These are phyloP conservation scores for Dipodomys ordii DNA, from an alignment of 2,113 vertebrate species.

Conservation along the genomic window DNA sequence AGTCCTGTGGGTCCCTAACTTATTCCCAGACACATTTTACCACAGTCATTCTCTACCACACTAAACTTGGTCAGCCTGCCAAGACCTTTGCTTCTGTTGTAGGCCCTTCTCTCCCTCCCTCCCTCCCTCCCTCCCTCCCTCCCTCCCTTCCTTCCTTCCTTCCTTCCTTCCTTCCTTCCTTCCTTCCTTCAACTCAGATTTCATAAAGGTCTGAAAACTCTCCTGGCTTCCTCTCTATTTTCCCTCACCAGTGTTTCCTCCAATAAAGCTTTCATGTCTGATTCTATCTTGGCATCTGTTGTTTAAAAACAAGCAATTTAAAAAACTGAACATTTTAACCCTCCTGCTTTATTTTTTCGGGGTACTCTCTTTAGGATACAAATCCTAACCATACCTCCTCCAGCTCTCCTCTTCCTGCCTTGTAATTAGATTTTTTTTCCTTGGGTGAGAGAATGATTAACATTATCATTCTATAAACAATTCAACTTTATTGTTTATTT, in stretches of 20 bases:
- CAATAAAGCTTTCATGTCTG: background rate
- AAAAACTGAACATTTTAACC: background rate
- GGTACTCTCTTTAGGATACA: background rate
- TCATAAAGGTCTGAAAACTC: background rate
- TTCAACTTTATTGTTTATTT: slow-evolving; percentile 61
- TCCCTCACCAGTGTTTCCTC: background rate
- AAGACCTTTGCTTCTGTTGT: background rate
- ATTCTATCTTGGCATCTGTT: background rate
- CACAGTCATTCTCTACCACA: background rate
- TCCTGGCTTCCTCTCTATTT: background rate
- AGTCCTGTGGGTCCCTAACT: background rate
- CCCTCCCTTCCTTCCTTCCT: too few relatives aligned
- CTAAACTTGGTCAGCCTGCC: background rate
- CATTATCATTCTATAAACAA: slow-evolving; percentile 36
- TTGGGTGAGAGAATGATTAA: slow-evolving; percentile 13
- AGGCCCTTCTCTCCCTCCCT: background rate
- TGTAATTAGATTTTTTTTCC: slow-evolving; percentile 6
- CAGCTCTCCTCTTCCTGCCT: background rate
- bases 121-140: background rate
- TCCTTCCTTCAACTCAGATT: background rate
- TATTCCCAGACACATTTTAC: background rate
- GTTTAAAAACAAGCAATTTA: background rate
- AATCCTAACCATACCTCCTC: background rate
- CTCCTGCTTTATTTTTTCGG: background rate
- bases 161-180: too few relatives aligned